A percentile compares a stretch with the other conserved stretches of the same genome.
Conservation (phyloP, 2,797 vertebrate genomes). For the Cryptoprocta ferox region DNA sequence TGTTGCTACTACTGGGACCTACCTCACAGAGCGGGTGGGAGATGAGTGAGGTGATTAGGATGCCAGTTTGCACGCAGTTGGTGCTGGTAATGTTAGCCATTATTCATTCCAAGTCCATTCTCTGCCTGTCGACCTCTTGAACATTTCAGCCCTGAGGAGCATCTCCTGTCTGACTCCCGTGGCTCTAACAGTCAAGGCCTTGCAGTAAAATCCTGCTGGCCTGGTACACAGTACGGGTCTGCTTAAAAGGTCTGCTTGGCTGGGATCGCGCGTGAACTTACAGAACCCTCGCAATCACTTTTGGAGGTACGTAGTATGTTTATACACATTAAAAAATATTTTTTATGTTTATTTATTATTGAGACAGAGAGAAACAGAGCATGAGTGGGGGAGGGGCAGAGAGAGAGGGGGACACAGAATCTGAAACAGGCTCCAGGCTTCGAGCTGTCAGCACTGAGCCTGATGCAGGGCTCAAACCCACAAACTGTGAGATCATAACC, state of each 20-base stretch:
- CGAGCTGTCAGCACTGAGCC: no score
- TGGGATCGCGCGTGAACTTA: not conserved
- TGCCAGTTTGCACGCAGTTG: accelerated
- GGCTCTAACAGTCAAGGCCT: not conserved
- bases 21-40: not conserved
- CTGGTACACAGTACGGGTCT: not conserved
- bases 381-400: no score
- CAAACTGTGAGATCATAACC: no score
- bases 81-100: not conserved
- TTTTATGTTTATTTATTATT: no score
- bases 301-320: not conserved
- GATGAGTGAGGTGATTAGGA: not conserved
- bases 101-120: not conserved
- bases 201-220: not conserved
- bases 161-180: not conserved
- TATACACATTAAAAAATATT: not conserved
- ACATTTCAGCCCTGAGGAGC: not conserved
- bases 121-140: not conserved
- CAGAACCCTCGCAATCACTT: not conserved
- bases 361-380: no score
- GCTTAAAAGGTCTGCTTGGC: not conserved
- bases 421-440: no score
- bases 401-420: no score
- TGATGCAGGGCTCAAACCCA: no score
- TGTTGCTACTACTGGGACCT: no score